Evolutionary conservation across 2,888 invertebrate genomes (phyloP).

Genomic region (Caenorhabditis afra): DNA sequence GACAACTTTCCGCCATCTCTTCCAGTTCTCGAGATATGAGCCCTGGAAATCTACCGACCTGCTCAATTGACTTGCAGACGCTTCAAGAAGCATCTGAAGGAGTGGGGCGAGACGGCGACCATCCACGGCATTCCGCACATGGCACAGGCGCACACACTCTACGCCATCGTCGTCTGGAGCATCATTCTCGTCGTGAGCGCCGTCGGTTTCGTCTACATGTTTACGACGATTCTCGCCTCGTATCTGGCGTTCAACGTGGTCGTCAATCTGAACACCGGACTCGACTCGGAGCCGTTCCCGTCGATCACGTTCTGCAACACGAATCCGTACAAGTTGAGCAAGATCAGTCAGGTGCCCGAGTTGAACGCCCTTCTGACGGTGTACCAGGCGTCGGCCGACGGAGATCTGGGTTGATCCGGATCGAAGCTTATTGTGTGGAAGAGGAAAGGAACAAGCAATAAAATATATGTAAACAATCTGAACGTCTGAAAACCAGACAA

Average conservation of each 20-base stretch:
- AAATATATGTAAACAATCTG: not conserved
- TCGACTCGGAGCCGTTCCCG: conserved; percentile 68
- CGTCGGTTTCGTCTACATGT: conserved; percentile 70
- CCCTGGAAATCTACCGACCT: too few species aligned
- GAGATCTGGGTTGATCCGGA: not conserved
- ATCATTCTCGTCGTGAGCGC: conserved; percentile 67
- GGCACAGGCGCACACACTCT: conserved; percentile 65
- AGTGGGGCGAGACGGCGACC: conserved; percentile 72
- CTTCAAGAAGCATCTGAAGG: conserved; percentile 64
- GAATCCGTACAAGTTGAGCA: conserved; percentile 72
- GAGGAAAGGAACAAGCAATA: conserved; percentile 28
- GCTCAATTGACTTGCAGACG: conserved; percentile 56
- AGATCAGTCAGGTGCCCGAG: conserved; percentile 65
- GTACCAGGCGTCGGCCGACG: conserved; percentile 53
- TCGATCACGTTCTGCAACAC: conserved; percentile 75
- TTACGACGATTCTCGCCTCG: conserved; percentile 64
- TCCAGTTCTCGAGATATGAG: too few species aligned
- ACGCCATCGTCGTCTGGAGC: conserved; percentile 67
- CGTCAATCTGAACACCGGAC: conserved; percentile 69
- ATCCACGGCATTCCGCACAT: conserved; percentile 72
- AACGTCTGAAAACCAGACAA: not conserved
- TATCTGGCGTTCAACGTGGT: conserved; percentile 69
- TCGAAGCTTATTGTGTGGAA: too few species aligned
- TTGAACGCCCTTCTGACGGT: conserved; percentile 67
- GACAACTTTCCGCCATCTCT: too few species aligned